Conservation (phyloP, 2,113 vertebrate genomes). For the Phycodurus eques region DNA sequence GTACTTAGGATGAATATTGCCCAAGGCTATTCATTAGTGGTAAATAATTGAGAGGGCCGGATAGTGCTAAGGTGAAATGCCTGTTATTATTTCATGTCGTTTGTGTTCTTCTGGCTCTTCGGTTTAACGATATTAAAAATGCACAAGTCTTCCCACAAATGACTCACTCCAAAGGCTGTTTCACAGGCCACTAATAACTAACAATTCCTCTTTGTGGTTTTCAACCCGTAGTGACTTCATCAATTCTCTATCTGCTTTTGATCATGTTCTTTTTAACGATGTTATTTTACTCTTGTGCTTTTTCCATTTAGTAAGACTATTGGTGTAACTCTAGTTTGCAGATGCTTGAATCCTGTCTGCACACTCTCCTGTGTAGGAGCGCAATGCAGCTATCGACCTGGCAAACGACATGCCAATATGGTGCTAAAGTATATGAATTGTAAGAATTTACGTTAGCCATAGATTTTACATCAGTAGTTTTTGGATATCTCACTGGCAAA, state of each 20-base stretch:
- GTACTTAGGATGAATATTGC: slow-evolving; percentile 61
- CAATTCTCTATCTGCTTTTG: slow-evolving; percentile 35
- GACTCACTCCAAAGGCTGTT: slow-evolving; percentile 58
- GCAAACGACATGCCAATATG: slow-evolving; percentile 4
- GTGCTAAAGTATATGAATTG: background rate
- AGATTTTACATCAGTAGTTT: slow-evolving; percentile 13
- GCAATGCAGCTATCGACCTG: slow-evolving; percentile 17
- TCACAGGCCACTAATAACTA: slow-evolving; percentile 58
- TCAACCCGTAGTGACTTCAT: slow-evolving; percentile 32
- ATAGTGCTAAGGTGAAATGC: slow-evolving; percentile 68
- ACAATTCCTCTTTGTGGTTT: slow-evolving; percentile 59
- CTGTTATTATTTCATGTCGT: slow-evolving; percentile 75
- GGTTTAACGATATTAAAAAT: slow-evolving; percentile 72
- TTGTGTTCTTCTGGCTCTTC: slow-evolving; percentile 68
- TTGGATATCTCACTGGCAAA: slow-evolving; percentile 29
- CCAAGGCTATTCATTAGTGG: slow-evolving; percentile 68
- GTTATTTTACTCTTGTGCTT: slow-evolving; percentile 26
- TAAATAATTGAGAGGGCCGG: slow-evolving; percentile 72
- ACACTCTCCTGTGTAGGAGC: background rate
- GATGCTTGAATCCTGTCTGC: background rate
- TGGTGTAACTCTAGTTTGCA: slow-evolving; percentile 1
- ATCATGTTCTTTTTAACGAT: slow-evolving; percentile 26
- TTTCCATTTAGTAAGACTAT: slow-evolving; percentile 3
- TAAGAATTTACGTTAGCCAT: slow-evolving; percentile 2
- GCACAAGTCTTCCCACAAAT: slow-evolving; percentile 61